Evolutionary conservation across 2,113 vertebrate genomes (phyloP).

Genomic region (Anguilla rostrata): DNA sequence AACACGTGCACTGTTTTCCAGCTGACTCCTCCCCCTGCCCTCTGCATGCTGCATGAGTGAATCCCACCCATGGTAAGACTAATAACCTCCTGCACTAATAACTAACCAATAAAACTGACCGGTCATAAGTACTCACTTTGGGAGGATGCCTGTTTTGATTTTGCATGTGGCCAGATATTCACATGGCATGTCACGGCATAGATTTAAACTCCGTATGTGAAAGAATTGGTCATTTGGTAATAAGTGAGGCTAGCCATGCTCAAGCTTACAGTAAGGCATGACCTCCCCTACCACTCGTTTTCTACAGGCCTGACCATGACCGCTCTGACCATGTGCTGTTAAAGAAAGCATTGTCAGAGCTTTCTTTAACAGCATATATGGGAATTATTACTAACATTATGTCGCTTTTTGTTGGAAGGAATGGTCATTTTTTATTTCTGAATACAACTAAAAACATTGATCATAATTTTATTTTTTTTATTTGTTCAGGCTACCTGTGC

Average conservation of each 20-base stretch:
- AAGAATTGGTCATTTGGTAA: not conserved
- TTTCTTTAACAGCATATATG: no score
- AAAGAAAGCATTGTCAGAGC: no score
- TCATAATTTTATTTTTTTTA: constrained; percentile 90
- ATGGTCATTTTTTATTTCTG: not conserved
- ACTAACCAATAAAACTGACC: constrained; percentile 44
- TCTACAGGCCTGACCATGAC: no score
- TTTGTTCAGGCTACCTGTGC: constrained; percentile 96
- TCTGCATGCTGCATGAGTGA: constrained; percentile 94
- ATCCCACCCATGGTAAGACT: constrained; percentile 81
- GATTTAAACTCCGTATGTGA: not conserved
- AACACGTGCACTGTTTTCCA: constrained; percentile 91
- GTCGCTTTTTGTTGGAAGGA: no score
- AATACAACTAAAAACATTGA: not conserved
- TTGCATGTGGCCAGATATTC: not conserved
- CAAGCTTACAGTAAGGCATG: not conserved
- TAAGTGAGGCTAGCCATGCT: not conserved
- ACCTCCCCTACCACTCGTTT: not conserved
- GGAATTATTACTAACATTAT: no score
- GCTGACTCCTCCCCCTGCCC: constrained; percentile 89
- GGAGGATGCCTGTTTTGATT: not conserved
- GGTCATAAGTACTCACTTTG: not conserved
- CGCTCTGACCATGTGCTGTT: no score
- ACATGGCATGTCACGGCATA: not conserved
- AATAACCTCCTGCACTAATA: constrained; percentile 64